Base-by-base conservation (phyloP, 1,140 invertebrate genomes). In the Pachyrhynchus sulphureomaculatus region DNA sequence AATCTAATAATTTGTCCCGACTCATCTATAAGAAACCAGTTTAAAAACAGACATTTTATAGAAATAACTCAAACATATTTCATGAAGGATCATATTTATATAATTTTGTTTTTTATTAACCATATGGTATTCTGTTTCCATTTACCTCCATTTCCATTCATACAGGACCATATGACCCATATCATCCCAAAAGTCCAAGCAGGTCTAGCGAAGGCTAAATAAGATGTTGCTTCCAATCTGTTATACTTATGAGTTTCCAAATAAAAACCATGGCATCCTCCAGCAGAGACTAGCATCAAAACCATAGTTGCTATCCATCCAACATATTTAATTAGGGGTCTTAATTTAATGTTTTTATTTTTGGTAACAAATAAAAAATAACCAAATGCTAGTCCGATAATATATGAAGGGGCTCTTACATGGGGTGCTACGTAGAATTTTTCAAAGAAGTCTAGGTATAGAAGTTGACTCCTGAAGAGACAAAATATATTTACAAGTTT, bases 141-240 rank as follows among this genome's bases (percentile, higher is more conserved):
- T 3, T 45, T 24, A 51, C 65, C 65, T 47, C 65, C 65, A 56
- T 56, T 64, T 10, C 61, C 56, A 34, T 64, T 36, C 8, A 59
- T 55, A 42, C 65, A 66, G 45, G 41, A 44, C 65, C 61, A 67
- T 15, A 67, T 39, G 5, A 67, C 47, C 65, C 65, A 67, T 15
- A 56, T 45, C n/a, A 67, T 5, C 1, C 65, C 60, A 29, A 62
- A 26, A 24, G 61, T 55, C 65, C 65, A 67, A 26, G 55, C 49
- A 20, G 65, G 64, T 33, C 65, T 49, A 17, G 65, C 57, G 36
- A 55, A 59, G 13, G 65, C 37, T 26, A 67, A 18, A 36, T 54
- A 67, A 12, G 55, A 26, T n/a, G 61, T 42, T 2, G 48, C 24
- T 44, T 67, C 65, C 2, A 60, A 44, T 20, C 44, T 23, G 37